Evolutionary conservation across 2,113 vertebrate genomes (phyloP), one percentile per base, ranked within the genome.

Genomic region (Nyctibius bracteatus): DNA sequence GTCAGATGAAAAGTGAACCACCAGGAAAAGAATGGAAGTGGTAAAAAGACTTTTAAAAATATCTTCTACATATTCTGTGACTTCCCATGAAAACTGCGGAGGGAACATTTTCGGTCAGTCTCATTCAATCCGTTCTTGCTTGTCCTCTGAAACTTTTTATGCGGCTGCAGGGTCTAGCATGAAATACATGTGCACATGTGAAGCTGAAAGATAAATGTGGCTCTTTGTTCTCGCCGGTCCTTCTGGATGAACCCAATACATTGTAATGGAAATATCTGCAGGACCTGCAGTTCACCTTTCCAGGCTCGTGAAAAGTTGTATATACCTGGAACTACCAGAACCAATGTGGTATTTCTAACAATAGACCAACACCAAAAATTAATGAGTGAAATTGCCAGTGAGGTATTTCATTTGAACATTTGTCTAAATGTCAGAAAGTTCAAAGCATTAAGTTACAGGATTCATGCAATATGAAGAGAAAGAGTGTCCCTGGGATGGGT

Each of bases 1-100:
- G 96, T 96, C 96, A 96, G 91, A 78, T 92, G 91, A 93, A 92
- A 97, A 97, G 96, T 74, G 58, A 96, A 89, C 86, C 94, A 90
- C 68, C 8, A 88, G 59, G 90, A 95, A 90, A 87, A 96, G 75
- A 96, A 96, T 66, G 31, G 31, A 49, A 96, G 66, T 57, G 86
- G 80, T 92, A 96, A 97, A 94, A 96, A 86, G 88, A 84, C 78
- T 95, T 94, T 94, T n/a, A 74, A 94, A 97, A 93, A 66, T 79
- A 96, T 57, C 78, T 82, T 87, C 86, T 51, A 81, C 67, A 63
- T 94, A 96, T 94, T 95, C 92, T 91, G 31, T 73, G 70, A 96
- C 88, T 97, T 97, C 87, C 85, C 65, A 87, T 92, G 75, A 96
- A 97, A 96, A 92, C 47, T 90, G 62, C 10, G 14, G 39, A 77